phyloP scores from a whole-genome alignment of 2,888 invertebrate genomes.

The Drosophila neonasuta region DNA sequence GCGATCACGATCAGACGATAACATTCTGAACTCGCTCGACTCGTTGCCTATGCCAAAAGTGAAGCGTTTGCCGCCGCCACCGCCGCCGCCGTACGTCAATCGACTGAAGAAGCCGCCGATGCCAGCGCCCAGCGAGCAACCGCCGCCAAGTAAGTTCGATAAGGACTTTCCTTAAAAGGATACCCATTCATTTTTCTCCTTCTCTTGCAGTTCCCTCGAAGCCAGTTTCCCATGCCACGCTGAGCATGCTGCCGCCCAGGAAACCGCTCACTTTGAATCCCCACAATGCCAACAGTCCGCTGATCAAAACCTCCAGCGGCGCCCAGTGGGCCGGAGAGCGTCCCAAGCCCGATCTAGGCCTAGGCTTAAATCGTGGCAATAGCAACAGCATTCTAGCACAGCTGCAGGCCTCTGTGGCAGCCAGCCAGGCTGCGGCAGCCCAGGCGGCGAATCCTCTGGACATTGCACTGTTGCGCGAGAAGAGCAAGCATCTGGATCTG shows the following conservation, averaged over 20 bases:
- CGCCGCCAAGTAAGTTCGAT: slow-evolving; percentile 81
- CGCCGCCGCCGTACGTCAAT: slow-evolving; percentile 84
- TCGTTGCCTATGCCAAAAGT: slow-evolving; percentile 83
- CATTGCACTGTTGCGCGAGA: slow-evolving; percentile 92
- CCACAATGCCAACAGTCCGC: slow-evolving; percentile 72
- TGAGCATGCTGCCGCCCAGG: slow-evolving; percentile 68
- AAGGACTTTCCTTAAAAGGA: neutral
- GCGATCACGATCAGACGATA: slow-evolving; percentile 91
- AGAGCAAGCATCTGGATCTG: slow-evolving; percentile 94
- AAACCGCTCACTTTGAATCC: slow-evolving; percentile 77
- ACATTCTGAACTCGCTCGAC: slow-evolving; percentile 88
- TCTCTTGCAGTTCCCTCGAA: slow-evolving; percentile 79
- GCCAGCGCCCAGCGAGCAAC: slow-evolving; percentile 83
- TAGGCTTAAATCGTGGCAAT: slow-evolving; percentile 61
- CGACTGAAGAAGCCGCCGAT: slow-evolving; percentile 82
- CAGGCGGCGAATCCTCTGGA: slow-evolving; percentile 84
- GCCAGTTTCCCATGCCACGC: slow-evolving; percentile 53
- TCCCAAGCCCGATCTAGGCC: slow-evolving; percentile 70
- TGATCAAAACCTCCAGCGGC: slow-evolving; percentile 79
- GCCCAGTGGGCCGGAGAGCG: slow-evolving; percentile 80
- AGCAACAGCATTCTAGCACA: slow-evolving; percentile 78
- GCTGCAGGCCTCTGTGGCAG: slow-evolving; percentile 76
- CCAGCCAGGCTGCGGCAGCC: slow-evolving; percentile 41
- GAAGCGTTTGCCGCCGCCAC: slow-evolving; percentile 84
- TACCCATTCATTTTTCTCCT: neutral